A percentile compares a stretch with the other conserved stretches of the same genome.
Evolutionary conservation across 37 sponge, comb jelly and placozoan species (phyloP).

Genomic region (Spongilla lacustris): DNA sequence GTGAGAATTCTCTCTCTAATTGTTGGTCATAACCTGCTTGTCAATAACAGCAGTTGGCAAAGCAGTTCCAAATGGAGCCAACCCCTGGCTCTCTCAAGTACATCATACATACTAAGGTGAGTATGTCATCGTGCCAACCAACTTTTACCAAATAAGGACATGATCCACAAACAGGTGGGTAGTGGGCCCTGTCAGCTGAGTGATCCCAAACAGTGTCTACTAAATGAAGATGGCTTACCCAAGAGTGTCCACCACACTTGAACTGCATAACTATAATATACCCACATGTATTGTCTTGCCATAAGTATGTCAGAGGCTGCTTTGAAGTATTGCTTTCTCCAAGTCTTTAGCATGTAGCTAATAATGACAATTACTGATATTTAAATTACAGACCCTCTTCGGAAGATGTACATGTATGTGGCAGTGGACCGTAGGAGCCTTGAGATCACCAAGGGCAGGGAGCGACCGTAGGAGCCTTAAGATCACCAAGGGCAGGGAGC

Average conservation of each 20-base stretch:
- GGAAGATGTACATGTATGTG: too few relatives aligned
- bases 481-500: too few relatives aligned
- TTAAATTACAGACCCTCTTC: too few relatives aligned
- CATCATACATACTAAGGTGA: conserved; percentile 77
- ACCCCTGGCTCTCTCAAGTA: conserved; percentile 50
- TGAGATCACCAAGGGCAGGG: too few relatives aligned
- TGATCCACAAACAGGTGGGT: conserved; percentile 47
- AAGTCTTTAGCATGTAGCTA: too few relatives aligned
- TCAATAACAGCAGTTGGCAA: conserved; percentile 1
- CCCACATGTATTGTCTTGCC: too few relatives aligned
- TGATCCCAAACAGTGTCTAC: not conserved
- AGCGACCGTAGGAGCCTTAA: too few relatives aligned
- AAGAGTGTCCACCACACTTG: not conserved
- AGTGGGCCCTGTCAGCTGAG: conserved; percentile 47
- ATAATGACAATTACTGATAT: too few relatives aligned
- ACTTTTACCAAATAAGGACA: not conserved
- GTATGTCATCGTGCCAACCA: not conserved
- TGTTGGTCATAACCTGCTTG: not conserved
- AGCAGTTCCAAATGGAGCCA: conserved; percentile 12
- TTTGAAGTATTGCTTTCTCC: too few relatives aligned
- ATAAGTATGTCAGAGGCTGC: too few relatives aligned
- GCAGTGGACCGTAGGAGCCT: too few relatives aligned
- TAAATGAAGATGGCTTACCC: conserved; percentile 53
- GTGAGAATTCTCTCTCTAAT: not conserved
- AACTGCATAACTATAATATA: not conserved